A percentile compares a stretch with the other conserved stretches of the same genome.
phyloP scores from a whole-genome alignment of 2,797 vertebrate genomes.

The Holocentrus rufus region DNA sequence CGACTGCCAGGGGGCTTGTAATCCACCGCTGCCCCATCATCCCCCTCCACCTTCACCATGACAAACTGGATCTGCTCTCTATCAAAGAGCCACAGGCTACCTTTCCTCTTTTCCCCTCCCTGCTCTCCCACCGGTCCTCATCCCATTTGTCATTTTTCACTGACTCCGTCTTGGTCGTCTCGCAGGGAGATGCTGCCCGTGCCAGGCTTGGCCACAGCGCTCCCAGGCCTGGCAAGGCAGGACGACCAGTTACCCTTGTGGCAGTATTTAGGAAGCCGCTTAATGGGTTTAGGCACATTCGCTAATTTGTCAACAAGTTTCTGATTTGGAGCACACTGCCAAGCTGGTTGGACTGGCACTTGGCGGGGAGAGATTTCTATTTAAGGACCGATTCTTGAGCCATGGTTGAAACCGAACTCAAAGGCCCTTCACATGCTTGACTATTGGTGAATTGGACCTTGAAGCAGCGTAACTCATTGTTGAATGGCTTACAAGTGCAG shows the following conservation, averaged over 20 bases:
- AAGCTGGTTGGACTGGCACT: conserved; percentile 45
- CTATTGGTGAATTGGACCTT: neutral
- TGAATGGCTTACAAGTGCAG: neutral
- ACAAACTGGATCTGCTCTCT: conserved; percentile 73
- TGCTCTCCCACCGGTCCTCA: conserved; percentile 60
- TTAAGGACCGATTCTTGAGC: conserved; percentile 35
- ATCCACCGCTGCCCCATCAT: conserved; percentile 61
- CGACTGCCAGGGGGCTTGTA: conserved; percentile 70
- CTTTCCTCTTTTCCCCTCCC: conserved; percentile 42
- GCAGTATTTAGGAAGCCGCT: conserved; percentile 61
- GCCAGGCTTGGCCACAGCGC: conserved; percentile 51
- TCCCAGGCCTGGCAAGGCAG: conserved; percentile 57
- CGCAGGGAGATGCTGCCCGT: conserved; percentile 15
- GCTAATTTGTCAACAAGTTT: conserved; percentile 77
- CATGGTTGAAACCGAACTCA: conserved; percentile 36
- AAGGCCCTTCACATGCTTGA: conserved; percentile 22
- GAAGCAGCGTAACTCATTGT: neutral
- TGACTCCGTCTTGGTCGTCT: conserved; percentile 55
- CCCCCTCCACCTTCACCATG: conserved; percentile 67
- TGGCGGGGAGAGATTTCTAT: conserved; percentile 36
- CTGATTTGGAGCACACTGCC: conserved; percentile 45
- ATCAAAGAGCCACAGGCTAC: conserved; percentile 68
- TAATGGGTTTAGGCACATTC: conserved; percentile 74
- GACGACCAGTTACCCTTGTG: conserved; percentile 50
- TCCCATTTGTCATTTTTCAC: conserved; percentile 73